Base-by-base conservation (phyloP, 2,888 invertebrate species). In the Hydropsyche betteni region DNA sequence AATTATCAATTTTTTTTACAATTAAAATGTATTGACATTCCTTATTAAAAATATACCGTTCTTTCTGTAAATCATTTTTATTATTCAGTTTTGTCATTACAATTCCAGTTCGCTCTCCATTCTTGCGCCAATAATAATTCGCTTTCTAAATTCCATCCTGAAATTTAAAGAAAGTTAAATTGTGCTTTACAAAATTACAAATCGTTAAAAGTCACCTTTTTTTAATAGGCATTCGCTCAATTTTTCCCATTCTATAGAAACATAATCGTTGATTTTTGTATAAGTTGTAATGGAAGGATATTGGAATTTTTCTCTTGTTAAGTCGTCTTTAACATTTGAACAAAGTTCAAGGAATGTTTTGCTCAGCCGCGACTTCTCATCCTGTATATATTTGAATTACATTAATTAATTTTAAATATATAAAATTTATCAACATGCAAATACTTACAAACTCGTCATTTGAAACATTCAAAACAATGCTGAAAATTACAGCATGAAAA, bases 401-500 rank as follows among this genome's bases (percentile, higher is more conserved):
- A 2, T 51, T 51, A 51, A 51, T 51, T 12, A 8, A 51, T 51
- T 8, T n/a, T 51, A 2, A n/a, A 51, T 51, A 12, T 12, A 12
- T 51, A 12, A 51, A 51, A 51, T 51, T 2, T 12, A 51, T 51
- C 3, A 12, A 2, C 2, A 2, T 51, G n/a, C n/a, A 24, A 51
- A 51, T 51, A 51, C 51, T 12, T n/a, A 51, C n/a, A 2, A 12
- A 14, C 16, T 55, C 16, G 12, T n/a, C n/a, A 55, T 55, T 55
- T 16, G n/a, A n/a, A 0, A 10, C n/a, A 55, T 55, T 55, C 83
- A 84, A 84, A 83, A 14, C 83, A 83, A 69, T 86, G 80, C 69
- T 86, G 88, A 90, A 84, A 74, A 92, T 82, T 36, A 90, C 88
- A 5, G 92, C 91, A 81, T 93, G 90, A 80, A 91, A 92, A 82